phyloP scores from a whole-genome alignment of 2,797 vertebrate species.

The Neopelma chrysocephalum region DNA sequence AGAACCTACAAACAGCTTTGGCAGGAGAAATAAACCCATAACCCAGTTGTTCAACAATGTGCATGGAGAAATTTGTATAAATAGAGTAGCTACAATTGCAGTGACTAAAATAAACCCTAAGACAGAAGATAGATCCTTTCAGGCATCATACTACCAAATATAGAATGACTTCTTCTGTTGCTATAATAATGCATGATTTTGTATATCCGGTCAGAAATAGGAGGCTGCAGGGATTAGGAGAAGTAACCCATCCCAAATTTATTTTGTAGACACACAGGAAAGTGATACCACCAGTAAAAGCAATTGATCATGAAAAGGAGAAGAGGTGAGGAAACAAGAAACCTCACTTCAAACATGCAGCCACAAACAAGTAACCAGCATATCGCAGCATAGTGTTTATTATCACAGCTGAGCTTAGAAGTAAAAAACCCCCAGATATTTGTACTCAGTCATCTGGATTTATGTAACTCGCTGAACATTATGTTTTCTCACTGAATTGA shows the following conservation, averaged over 20 bases:
- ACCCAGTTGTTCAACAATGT: not conserved
- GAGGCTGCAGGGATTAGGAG: not conserved
- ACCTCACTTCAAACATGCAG: not conserved
- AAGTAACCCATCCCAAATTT: not conserved
- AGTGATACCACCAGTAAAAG: not conserved
- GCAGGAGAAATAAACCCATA: not conserved
- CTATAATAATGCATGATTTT: not conserved
- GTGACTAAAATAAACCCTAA: not conserved
- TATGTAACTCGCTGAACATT: not conserved
- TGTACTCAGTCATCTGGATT: not conserved
- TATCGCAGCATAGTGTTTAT: not conserved
- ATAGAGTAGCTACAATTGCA: not conserved
- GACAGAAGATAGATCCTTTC: not conserved
- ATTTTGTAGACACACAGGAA: not conserved
- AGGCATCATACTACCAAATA: not conserved
- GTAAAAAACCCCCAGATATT: not conserved
- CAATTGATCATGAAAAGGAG: not conserved
- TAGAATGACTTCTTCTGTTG: not conserved
- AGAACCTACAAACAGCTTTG: not conserved
- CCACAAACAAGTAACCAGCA: not conserved
- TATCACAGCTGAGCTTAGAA: not conserved
- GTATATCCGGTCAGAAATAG: not conserved
- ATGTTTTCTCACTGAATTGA: conserved; percentile 39
- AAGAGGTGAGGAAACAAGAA: not conserved
- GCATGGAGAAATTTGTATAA: not conserved